Percentiles rank a stretch among this genome's conserved stretches.
Evolutionary conservation across 2,888 invertebrate genomes (phyloP).

Genomic region (Yponomeuta plumbellus): DNA sequence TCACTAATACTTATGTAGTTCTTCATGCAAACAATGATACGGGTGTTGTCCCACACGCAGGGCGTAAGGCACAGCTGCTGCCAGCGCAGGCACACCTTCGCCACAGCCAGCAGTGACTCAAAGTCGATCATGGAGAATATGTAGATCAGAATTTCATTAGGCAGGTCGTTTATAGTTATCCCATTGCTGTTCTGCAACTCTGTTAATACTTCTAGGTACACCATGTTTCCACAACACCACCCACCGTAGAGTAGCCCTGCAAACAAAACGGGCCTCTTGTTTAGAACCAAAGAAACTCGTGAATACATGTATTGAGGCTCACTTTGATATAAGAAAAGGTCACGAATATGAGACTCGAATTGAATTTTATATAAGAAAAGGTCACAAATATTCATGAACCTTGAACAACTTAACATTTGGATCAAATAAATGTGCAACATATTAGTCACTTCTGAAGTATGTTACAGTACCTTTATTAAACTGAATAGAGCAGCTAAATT

Average conservation of each 20-base stretch:
- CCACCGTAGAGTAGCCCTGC: conserved; percentile 44
- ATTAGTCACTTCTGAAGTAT: neutral
- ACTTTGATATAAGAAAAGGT: neutral
- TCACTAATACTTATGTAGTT: conserved; percentile 70
- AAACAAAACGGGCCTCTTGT: conserved; percentile 23
- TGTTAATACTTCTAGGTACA: conserved; percentile 66
- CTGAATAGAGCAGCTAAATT: conserved; percentile 9
- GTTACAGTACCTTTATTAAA: neutral
- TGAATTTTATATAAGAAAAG: neutral
- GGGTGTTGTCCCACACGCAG: conserved; percentile 71
- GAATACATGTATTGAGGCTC: neutral
- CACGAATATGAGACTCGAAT: neutral
- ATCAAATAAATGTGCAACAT: neutral
- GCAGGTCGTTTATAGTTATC: conserved; percentile 68
- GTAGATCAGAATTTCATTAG: conserved; percentile 71
- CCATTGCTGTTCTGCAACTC: conserved; percentile 47
- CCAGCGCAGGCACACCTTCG: conserved; percentile 69
- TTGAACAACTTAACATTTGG: conserved; percentile 22
- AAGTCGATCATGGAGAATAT: conserved; percentile 74
- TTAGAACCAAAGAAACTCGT: conserved; percentile 14
- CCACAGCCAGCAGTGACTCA: conserved; percentile 65
- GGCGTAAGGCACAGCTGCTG: conserved; percentile 68
- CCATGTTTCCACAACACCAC: conserved; percentile 51
- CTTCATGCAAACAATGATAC: conserved; percentile 72
- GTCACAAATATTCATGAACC: conserved; percentile 11